A percentile compares a stretch with the other conserved stretches of the same genome.
These are phyloP conservation scores for Gryllus longicercus DNA, from an alignment of 2,888 invertebrate genomes.

Conservation along the genomic window DNA sequence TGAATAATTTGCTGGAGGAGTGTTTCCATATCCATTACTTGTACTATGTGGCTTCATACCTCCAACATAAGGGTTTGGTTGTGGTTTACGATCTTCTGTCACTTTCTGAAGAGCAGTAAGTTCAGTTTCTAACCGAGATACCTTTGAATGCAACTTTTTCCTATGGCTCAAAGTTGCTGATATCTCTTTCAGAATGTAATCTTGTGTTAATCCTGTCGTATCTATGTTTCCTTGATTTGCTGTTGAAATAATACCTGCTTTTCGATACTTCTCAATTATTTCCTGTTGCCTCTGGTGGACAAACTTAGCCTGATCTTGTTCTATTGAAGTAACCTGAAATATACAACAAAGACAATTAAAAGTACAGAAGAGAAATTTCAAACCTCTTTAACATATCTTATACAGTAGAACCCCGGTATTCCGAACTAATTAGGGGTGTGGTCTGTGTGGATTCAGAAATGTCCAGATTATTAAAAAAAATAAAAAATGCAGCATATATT, in stretches of 20 bases:
- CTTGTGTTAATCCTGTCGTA: slow-evolving; percentile 63
- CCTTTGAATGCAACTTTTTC: slow-evolving; percentile 79
- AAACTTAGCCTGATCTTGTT: slow-evolving; percentile 71
- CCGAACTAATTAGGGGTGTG: no score
- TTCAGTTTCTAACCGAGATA: slow-evolving; percentile 72
- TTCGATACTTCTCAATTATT: slow-evolving; percentile 67
- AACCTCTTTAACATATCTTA: no score
- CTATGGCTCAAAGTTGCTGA: slow-evolving; percentile 77
- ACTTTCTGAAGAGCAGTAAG: slow-evolving; percentile 69
- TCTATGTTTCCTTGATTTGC: slow-evolving; percentile 50
- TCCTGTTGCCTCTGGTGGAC: slow-evolving; percentile 71
- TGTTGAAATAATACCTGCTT: slow-evolving; percentile 41
- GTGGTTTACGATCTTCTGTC: slow-evolving; percentile 62
- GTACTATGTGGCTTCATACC: not conserved
- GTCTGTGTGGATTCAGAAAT: no score
- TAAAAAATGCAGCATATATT: no score
- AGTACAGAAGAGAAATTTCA: no score
- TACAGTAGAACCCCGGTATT: no score
- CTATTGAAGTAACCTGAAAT: slow-evolving; percentile 60
- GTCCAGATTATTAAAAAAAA: no score
- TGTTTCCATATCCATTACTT: not conserved
- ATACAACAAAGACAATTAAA: not conserved
- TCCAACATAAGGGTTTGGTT: not conserved
- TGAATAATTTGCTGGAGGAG: not conserved
- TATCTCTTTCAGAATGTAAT: slow-evolving; percentile 81